Base-by-base conservation (phyloP, 2,888 invertebrate species). In the Pammene fasciana region DNA sequence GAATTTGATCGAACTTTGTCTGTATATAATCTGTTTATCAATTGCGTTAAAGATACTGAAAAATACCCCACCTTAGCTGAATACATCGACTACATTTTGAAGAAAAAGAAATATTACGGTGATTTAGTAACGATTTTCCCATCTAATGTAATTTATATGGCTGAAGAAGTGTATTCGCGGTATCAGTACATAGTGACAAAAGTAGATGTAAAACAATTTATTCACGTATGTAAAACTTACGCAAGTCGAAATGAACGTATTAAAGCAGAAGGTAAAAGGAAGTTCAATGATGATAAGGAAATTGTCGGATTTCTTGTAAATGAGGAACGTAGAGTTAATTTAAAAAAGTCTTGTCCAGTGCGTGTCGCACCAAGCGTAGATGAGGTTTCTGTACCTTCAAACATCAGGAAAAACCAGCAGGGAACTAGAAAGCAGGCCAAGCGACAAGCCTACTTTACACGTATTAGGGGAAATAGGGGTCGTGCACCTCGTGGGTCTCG, bases 1-100 rank as follows among this genome's bases (percentile, higher is more conserved):
- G 73, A 78, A 14, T 77, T 78, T 55, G 72, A 74, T 34, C 78
- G 43, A 70, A 70, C 75, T 48, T 46, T 74, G 67, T 78, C 77
- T 57, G 64, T 60, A 1, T 74, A 71, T 55, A 76, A 76, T 43
- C 36, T 75, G 0, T 76, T 71, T 67, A 73, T 75, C 38, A 50
- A 72, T 11, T 76, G 73, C 46, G 75, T 76, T 0, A 65, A 52
- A 65, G 67, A 72, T 61, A 55, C 14, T 0, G 52, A 68, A 45
- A 75, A 73, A 65, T 76, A 72, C 67, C 76, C 76, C 0, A 70
- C 73, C 3, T 68, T 75, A 36, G 14, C 14, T 3, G 74, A 75
- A 50, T 76, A 73, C 38, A 41, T 71, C 4, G 73, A 72, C 16
- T 76, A 75, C 71, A 71, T 75, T 65, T 65, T 16, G 0, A 72